phyloP scores from a whole-genome alignment of 2,888 invertebrate species.

The Hermaeophaga mercurialis region DNA sequence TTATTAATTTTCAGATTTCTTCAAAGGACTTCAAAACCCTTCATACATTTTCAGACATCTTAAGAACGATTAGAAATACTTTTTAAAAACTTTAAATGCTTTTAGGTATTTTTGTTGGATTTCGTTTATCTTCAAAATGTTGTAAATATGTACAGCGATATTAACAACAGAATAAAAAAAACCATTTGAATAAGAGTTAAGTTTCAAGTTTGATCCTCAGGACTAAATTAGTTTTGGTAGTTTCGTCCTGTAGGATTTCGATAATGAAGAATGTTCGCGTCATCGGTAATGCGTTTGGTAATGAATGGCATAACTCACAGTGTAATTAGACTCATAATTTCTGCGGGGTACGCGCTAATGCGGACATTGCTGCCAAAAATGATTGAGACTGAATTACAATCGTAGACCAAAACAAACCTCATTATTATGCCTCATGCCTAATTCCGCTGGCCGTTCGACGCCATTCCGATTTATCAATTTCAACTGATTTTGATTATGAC shows the following conservation, averaged over 20 bases:
- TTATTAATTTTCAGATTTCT: too few relatives aligned
- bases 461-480: slow-evolving; percentile 21
- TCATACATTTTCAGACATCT: too few relatives aligned
- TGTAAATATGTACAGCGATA: slow-evolving; percentile 20
- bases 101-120: too few relatives aligned
- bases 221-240: background rate
- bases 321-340: slow-evolving; percentile 59
- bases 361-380: slow-evolving; percentile 55
- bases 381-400: slow-evolving; percentile 49
- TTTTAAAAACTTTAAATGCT: too few relatives aligned
- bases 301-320: slow-evolving; percentile 58
- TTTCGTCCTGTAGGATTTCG: slow-evolving; percentile 40
- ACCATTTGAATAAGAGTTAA: too few relatives aligned
- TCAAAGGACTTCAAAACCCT: too few relatives aligned
- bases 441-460: slow-evolving; percentile 15
- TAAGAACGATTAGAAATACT: too few relatives aligned
- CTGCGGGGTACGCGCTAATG: slow-evolving; percentile 56
- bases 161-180: too few relatives aligned
- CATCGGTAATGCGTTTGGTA: slow-evolving; percentile 57
- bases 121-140: too few relatives aligned
- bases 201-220: too few relatives aligned
- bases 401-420: slow-evolving; percentile 35
- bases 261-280: slow-evolving; percentile 55
- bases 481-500: slow-evolving; percentile 18
- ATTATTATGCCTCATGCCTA: slow-evolving; percentile 34